Evolutionary conservation across 2,113 vertebrate species (phyloP).

Genomic region (Amblyornis subalaris): DNA sequence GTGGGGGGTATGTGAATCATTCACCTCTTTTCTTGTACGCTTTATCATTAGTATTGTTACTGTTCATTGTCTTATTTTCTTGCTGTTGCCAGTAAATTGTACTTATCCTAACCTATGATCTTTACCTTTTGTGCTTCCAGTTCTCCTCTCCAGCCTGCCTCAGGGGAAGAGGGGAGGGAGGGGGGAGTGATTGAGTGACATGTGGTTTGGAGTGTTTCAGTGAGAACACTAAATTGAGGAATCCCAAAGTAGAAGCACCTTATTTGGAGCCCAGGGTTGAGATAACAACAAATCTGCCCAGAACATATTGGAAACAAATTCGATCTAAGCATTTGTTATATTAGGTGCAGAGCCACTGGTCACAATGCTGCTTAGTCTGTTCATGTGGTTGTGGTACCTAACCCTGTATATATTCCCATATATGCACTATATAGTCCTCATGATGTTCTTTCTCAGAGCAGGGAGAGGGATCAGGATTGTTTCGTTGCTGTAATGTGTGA

Average conservation of each 20-base stretch:
- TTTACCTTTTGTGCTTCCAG: background rate
- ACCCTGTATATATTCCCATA: too few relatives aligned
- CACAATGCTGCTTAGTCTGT: background rate
- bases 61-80: background rate
- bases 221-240: background rate
- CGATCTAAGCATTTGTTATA: accelerated
- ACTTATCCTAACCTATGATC: background rate
- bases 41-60: background rate
- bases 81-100: background rate
- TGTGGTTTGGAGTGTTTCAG: background rate
- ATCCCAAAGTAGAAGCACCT: background rate
- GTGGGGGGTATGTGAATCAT: accelerated
- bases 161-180: background rate
- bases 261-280: background rate
- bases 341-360: background rate
- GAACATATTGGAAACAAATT: background rate
- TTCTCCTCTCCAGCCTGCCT: background rate
- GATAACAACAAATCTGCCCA: background rate
- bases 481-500: background rate
- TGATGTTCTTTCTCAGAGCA: background rate
- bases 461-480: background rate
- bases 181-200: background rate
- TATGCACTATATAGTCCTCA: background rate
- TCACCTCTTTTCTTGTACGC: background rate
- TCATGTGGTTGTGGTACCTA: background rate